These are phyloP conservation scores for Chaetops frenatus DNA, from an alignment of 2,113 vertebrate genomes.

Conservation along the genomic window DNA sequence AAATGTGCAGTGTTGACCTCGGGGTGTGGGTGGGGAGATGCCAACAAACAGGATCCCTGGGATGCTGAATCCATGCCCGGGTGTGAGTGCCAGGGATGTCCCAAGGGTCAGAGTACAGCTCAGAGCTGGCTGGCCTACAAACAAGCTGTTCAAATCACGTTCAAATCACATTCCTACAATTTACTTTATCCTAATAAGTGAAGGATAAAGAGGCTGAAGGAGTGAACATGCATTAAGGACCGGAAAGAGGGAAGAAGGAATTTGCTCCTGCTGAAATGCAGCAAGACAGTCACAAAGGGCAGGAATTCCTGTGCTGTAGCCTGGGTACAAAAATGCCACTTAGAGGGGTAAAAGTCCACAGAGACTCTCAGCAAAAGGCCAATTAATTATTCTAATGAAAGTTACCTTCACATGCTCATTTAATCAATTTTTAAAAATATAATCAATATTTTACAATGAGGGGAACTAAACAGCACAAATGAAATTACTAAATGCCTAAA, in stretches of 20 bases:
- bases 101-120: not conserved
- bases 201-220: not conserved
- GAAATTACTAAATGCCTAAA: not conserved
- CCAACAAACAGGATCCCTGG: accelerated
- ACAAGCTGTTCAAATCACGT: not conserved
- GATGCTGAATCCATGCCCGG: accelerated
- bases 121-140: not conserved
- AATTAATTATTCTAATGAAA: not conserved
- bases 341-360: not conserved
- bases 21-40: not conserved
- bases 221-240: not conserved
- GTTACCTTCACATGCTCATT: not conserved
- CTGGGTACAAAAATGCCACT: not conserved
- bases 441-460: not conserved
- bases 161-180: not conserved
- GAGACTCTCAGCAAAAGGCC: not conserved
- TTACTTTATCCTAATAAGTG: not conserved
- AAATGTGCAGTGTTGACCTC: accelerated
- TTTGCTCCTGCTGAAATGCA: not conserved
- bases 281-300: not conserved
- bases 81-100: not conserved
- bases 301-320: not conserved
- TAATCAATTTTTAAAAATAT: not conserved
- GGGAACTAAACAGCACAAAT: not conserved
- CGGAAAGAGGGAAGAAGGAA: not conserved